phyloP scores from a whole-genome alignment of 1,140 invertebrate species.

The Leptinotarsa defecta region DNA sequence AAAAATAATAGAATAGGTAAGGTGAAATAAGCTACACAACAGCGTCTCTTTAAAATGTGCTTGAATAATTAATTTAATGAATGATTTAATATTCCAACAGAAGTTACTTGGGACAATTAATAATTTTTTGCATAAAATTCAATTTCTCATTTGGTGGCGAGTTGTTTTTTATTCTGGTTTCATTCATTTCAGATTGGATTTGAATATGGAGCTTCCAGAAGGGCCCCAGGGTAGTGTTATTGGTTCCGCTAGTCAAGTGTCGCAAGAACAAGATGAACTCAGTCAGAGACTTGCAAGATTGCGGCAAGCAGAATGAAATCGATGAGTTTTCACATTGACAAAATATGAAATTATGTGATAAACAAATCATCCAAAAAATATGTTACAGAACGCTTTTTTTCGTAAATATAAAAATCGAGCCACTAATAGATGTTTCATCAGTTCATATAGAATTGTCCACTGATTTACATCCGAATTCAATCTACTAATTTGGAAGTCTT shows the following conservation, averaged over 20 bases:
- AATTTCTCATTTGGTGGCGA: background rate
- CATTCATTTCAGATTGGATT: conserved; percentile 77
- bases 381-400: background rate
- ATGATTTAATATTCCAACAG: too few species aligned
- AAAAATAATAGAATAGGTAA: too few species aligned
- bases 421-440: too few species aligned
- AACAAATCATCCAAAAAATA: background rate
- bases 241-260: conserved; percentile 71
- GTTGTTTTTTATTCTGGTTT: conserved; percentile 14
- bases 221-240: conserved; percentile 77
- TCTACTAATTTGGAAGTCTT: too few species aligned
- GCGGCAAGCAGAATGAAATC: conserved; percentile 70
- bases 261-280: conserved; percentile 93
- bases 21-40: too few species aligned
- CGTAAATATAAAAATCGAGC: too few species aligned
- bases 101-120: too few species aligned
- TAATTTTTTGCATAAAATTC: background rate
- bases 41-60: too few species aligned
- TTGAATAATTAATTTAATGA: too few species aligned
- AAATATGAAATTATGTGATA: conserved; percentile 4
- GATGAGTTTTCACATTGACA: background rate
- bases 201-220: conserved; percentile 94
- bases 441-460: too few species aligned
- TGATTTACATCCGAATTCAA: too few species aligned
- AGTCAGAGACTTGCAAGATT: conserved; percentile 92